Evolutionary conservation across 1,140 invertebrate genomes (phyloP).

Genomic region (Cyrtorhinus lividipennis): DNA sequence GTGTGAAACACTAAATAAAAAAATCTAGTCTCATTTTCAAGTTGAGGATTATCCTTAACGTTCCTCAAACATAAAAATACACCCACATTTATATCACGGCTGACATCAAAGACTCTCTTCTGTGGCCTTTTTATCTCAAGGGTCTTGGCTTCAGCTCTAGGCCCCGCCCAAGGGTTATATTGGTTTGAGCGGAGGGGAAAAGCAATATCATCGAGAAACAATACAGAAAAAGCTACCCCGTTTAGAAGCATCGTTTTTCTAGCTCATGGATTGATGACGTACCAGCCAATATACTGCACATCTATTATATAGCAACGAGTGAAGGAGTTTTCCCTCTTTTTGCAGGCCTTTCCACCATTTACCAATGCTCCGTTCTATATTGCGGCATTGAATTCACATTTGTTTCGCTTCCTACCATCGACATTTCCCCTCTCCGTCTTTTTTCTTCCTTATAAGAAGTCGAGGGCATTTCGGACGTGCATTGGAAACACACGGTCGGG

Average conservation of each 20-base stretch:
- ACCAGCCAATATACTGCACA: constrained; percentile 13
- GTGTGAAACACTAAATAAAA: too few species aligned
- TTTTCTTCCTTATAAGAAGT: too few species aligned
- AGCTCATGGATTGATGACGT: constrained; percentile 8
- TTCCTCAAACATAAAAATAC: too few species aligned
- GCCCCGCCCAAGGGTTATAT: neutral
- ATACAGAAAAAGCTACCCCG: constrained; percentile 3
- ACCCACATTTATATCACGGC: too few species aligned
- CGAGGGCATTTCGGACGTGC: constrained; percentile 7
- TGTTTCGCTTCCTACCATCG: constrained; percentile 1
- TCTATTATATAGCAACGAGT: constrained; percentile 11
- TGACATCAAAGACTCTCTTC: too few species aligned
- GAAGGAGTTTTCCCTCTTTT: neutral
- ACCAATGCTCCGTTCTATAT: constrained; percentile 1
- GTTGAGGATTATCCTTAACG: too few species aligned
- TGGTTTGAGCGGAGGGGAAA: neutral
- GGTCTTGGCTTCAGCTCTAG: neutral
- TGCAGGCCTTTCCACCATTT: neutral
- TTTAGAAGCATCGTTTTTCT: neutral
- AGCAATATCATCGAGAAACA: constrained; percentile 15
- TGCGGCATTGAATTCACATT: constrained; percentile 14
- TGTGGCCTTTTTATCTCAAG: too few species aligned
- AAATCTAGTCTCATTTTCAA: too few species aligned
- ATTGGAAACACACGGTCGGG: constrained; percentile 3
- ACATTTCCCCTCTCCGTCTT: neutral